phyloP scores from a whole-genome alignment of 2,797 vertebrate genomes.

The Hemibagrus guttatus region DNA sequence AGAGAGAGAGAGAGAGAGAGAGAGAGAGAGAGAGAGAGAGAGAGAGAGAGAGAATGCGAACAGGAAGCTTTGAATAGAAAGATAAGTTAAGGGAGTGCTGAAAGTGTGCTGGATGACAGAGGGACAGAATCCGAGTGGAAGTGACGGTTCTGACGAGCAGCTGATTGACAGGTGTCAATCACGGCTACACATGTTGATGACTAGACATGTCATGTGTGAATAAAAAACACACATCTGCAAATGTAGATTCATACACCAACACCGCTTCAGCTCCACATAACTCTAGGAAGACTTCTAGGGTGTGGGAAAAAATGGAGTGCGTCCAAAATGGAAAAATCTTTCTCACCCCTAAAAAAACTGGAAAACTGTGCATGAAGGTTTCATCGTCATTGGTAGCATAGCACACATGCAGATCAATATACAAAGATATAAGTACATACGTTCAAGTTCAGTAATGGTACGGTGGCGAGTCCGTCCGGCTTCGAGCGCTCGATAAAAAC shows the following conservation, averaged over 20 bases:
- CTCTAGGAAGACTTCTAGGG: constrained; percentile 51
- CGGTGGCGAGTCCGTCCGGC: constrained; percentile 20
- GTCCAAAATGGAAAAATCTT: constrained; percentile 18
- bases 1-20: background rate
- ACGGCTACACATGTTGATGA: constrained; percentile 1
- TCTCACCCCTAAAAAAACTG: constrained; percentile 52
- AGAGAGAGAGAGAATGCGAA: background rate
- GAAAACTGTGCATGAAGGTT: constrained; percentile 70
- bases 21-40: constrained; percentile 5
- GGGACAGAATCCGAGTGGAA: background rate
- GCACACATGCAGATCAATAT: constrained; percentile 75
- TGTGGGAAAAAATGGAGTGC: constrained; percentile 12
- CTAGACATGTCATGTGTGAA: constrained; percentile 13
- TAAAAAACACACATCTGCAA: constrained; percentile 33
- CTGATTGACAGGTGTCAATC: constrained; percentile 23
- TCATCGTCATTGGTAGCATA: constrained; percentile 70
- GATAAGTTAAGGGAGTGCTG: background rate
- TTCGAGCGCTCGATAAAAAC: constrained; percentile 30
- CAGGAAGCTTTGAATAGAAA: background rate
- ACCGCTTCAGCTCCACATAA: constrained; percentile 33
- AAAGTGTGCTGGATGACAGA: background rate
- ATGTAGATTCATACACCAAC: constrained; percentile 23
- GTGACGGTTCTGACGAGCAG: constrained; percentile 11
- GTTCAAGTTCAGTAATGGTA: constrained; percentile 49
- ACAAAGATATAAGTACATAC: constrained; percentile 70